Percentiles rank a stretch among this genome's conserved stretches.
Evolutionary conservation across 2,113 vertebrate species (phyloP).

Genomic region (Eira barbara): DNA sequence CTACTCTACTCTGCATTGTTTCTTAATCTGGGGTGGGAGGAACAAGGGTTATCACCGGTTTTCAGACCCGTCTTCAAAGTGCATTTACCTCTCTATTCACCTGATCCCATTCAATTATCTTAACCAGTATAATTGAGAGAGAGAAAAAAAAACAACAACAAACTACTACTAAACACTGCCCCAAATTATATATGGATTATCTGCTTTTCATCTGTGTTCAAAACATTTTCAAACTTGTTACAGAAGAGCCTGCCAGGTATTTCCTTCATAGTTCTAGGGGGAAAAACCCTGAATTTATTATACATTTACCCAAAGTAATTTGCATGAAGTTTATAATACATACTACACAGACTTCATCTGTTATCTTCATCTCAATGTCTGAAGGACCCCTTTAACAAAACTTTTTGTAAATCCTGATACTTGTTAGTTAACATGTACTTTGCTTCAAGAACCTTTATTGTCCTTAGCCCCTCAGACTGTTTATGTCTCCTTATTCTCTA

Average conservation of each 20-base stretch:
- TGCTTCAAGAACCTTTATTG: slow-evolving; percentile 10
- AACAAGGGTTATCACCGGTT: neutral
- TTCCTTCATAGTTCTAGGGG: neutral
- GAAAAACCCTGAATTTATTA: neutral
- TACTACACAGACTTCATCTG: slow-evolving; percentile 42
- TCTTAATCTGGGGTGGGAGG: neutral
- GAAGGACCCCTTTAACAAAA: slow-evolving; percentile 38
- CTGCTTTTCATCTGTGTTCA: slow-evolving; percentile 31
- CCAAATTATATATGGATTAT: slow-evolving; percentile 32
- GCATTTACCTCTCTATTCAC: slow-evolving; percentile 28
- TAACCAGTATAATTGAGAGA: neutral
- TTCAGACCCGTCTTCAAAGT: slow-evolving; percentile 17
- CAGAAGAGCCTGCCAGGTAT: neutral
- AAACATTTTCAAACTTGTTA: slow-evolving; percentile 38
- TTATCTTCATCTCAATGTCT: slow-evolving; percentile 13
- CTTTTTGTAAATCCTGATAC: neutral
- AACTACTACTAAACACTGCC: neutral
- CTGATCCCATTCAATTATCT: neutral
- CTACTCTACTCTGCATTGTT: neutral
- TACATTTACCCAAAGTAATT: slow-evolving; percentile 31
- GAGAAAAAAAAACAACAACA: no score
- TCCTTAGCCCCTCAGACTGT: slow-evolving; percentile 14
- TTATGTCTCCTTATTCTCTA: neutral
- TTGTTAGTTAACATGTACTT: neutral
- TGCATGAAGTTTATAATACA: slow-evolving; percentile 31